A percentile compares a stretch with the other conserved stretches of the same genome.
Conservation (phyloP, 2,888 invertebrate genomes). For the Orthosia gothica region DNA sequence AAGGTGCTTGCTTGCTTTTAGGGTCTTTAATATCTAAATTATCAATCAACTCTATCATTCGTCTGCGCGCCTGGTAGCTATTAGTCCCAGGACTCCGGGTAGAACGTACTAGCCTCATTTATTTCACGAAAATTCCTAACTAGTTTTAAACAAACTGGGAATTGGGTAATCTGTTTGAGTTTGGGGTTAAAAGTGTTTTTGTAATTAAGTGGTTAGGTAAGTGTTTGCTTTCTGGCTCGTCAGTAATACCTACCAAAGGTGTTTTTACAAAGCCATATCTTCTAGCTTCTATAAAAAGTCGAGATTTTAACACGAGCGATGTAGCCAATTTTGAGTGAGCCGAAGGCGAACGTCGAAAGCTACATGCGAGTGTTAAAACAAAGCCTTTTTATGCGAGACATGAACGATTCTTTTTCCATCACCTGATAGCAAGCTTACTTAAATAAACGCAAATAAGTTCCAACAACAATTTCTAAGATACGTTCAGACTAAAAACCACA, state of each 20-base stretch:
- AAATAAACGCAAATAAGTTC: too few relatives aligned
- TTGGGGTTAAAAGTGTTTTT: conserved; percentile 8
- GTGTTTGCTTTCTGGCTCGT: background rate
- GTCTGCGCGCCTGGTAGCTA: conserved; percentile 61
- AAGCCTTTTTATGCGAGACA: too few relatives aligned
- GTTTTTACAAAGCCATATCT: background rate
- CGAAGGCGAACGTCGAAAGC: too few relatives aligned
- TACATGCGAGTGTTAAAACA: too few relatives aligned
- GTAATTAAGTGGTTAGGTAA: background rate
- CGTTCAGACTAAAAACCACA: too few relatives aligned
- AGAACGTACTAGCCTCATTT: conserved; percentile 26
- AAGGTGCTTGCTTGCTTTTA: too few relatives aligned
- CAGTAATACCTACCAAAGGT: background rate
- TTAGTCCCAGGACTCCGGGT: conserved; percentile 54
- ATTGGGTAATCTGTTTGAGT: conserved; percentile 31
- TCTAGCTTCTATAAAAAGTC: background rate
- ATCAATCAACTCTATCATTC: conserved; percentile 64
- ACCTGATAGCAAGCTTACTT: too few relatives aligned
- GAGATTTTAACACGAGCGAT: too few relatives aligned
- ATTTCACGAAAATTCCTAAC: conserved; percentile 14
- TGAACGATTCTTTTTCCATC: too few relatives aligned
- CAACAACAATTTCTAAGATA: too few relatives aligned
- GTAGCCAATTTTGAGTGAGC: too few relatives aligned
- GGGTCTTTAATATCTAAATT: conserved; percentile 20
- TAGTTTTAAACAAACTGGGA: conserved; percentile 13